Evolutionary conservation across 2,888 invertebrate species (phyloP).

Genomic region (Rhamphomyia laevipes): DNA sequence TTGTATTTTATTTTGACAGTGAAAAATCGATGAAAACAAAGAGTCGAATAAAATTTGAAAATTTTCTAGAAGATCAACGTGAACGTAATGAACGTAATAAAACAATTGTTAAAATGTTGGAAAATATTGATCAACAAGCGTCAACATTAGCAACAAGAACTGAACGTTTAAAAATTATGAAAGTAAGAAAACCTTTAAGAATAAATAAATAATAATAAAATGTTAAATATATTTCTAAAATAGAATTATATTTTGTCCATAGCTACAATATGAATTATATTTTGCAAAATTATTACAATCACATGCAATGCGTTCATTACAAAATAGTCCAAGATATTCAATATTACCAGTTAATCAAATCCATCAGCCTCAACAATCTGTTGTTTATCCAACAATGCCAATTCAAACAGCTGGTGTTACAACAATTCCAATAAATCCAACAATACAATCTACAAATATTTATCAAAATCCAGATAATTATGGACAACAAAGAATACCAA

Average conservation of each 20-base stretch:
- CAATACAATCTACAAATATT: conserved; percentile 4
- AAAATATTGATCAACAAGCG: conserved; percentile 46
- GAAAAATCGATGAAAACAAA: conserved; percentile 28
- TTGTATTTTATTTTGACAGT: conserved; percentile 17
- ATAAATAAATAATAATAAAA: neutral
- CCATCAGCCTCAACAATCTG: neutral
- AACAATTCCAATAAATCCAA: conserved; percentile 4
- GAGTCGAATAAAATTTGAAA: conserved; percentile 31
- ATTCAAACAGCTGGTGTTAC: neutral
- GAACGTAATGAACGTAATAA: conserved; percentile 48
- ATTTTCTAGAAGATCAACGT: conserved; percentile 45
- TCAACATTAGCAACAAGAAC: conserved; percentile 46
- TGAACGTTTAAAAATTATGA: conserved; percentile 44
- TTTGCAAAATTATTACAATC: conserved; percentile 34
- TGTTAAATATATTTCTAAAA: neutral
- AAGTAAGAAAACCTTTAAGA: conserved; percentile 33
- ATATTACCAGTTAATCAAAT: neutral
- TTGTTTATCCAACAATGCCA: neutral
- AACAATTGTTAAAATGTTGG: conserved; percentile 43
- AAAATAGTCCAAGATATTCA: conserved; percentile 11
- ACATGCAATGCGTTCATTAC: conserved; percentile 30
- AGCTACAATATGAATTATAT: conserved; percentile 36
- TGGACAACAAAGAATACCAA: neutral
- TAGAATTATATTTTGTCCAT: conserved; percentile 3
- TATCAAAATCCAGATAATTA: conserved; percentile 3